Evolutionary conservation across 2,113 vertebrate genomes (phyloP).

Genomic region (Pterocles gutturalis): DNA sequence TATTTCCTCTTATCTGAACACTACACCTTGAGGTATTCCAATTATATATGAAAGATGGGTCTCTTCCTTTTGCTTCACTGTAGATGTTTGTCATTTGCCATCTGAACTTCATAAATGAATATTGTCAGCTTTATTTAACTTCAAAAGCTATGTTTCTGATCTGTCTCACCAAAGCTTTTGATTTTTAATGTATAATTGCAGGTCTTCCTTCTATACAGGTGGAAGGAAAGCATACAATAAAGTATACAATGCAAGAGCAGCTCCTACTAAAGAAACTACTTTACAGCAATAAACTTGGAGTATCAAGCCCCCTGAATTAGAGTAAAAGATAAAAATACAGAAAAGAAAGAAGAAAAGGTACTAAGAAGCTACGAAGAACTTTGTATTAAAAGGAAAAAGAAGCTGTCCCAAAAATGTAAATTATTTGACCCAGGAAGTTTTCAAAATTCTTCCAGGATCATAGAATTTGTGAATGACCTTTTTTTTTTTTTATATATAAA

Average conservation of each 20-base stretch:
- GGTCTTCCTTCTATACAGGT: neutral
- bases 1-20: slow-evolving; percentile 18
- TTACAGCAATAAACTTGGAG: neutral
- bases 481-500: too few species aligned
- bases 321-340: neutral
- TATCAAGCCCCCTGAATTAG: neutral
- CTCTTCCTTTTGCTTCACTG: neutral
- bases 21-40: slow-evolving; percentile 27
- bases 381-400: neutral
- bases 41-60: slow-evolving; percentile 11
- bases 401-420: neutral
- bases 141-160: neutral
- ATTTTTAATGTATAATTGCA: neutral
- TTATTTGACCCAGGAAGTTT: neutral
- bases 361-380: neutral
- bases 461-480: neutral
- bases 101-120: slow-evolving; percentile 44
- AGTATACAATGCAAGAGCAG: neutral
- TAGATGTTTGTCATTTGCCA: slow-evolving; percentile 11
- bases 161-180: neutral
- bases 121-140: slow-evolving; percentile 23
- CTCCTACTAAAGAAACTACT: neutral
- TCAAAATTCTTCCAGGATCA: neutral
- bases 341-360: neutral
- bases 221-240: neutral